These are phyloP conservation scores for Scaeva pyrastri DNA, from an alignment of 2,888 invertebrate species.

Conservation along the genomic window DNA sequence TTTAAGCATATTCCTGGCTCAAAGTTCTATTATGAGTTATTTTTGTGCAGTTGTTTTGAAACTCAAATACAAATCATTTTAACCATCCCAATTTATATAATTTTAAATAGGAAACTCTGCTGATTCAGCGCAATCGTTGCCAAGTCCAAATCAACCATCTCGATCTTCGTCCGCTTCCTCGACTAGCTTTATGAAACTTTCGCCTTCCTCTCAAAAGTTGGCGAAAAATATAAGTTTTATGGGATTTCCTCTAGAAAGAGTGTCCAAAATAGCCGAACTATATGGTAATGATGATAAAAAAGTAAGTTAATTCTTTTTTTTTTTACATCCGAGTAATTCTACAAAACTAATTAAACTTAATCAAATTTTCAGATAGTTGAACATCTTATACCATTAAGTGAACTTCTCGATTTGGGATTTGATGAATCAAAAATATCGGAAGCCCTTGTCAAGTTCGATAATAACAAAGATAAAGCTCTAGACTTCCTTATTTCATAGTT, in stretches of 20 bases:
- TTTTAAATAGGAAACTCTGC: conserved; percentile 58
- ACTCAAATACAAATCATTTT: too few species aligned
- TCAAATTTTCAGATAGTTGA: conserved; percentile 88
- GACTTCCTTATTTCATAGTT: conserved; percentile 91
- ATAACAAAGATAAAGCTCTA: conserved; percentile 93
- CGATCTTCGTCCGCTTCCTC: conserved; percentile 55
- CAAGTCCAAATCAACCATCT: conserved; percentile 46
- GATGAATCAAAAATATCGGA: conserved; percentile 90
- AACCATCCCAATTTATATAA: too few species aligned
- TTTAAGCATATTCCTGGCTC: too few species aligned
- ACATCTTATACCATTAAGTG: conserved; percentile 90
- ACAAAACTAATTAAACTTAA: background rate
- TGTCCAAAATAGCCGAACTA: conserved; percentile 91
- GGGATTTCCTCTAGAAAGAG: conserved; percentile 94
- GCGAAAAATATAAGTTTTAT: conserved; percentile 91
- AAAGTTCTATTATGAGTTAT: too few species aligned
- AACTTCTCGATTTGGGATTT: conserved; percentile 93
- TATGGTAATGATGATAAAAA: conserved; percentile 94
- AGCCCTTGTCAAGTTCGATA: conserved; percentile 90
- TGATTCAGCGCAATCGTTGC: conserved; percentile 62
- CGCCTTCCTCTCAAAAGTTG: conserved; percentile 87
- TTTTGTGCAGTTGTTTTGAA: too few species aligned
- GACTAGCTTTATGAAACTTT: conserved; percentile 80
- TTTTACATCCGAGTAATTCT: background rate
- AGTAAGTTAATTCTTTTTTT: conserved; percentile 84